Conservation (phyloP, 2,888 invertebrate species). For the Yponomeuta evonymella region DNA sequence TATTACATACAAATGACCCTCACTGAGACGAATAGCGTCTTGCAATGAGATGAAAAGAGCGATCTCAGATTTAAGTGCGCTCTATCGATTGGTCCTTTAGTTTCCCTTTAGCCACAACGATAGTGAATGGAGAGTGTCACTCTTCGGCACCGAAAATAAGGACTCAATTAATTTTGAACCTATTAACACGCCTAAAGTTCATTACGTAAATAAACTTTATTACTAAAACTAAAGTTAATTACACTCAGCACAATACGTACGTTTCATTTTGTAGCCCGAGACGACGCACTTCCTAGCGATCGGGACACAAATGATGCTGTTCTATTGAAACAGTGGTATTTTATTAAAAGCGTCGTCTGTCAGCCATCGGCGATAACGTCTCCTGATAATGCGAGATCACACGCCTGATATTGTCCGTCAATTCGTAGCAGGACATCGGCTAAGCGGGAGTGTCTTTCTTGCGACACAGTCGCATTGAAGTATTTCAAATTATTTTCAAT, state of each 20-base stretch:
- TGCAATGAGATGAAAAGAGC: no score
- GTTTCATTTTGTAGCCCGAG: constrained; percentile 52
- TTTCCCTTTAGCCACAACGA: no score
- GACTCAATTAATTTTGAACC: no score
- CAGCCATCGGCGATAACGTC: constrained; percentile 42
- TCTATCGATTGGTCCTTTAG: no score
- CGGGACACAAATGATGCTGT: constrained; percentile 38
- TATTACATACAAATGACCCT: no score
- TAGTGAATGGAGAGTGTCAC: no score
- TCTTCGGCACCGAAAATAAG: no score
- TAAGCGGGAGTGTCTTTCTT: constrained; percentile 24
- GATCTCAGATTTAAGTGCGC: no score
- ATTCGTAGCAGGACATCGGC: constrained; percentile 33
- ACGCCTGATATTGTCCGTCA: constrained; percentile 56
- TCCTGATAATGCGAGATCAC: constrained; percentile 36
- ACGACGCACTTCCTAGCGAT: constrained; percentile 14
- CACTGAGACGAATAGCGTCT: no score
- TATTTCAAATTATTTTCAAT: no score
- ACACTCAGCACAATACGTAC: constrained; percentile 40
- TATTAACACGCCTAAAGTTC: no score
- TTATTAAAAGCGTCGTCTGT: constrained; percentile 57
- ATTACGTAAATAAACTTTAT: no score
- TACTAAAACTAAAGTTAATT: not conserved
- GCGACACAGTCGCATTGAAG: constrained; percentile 17
- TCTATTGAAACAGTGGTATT: constrained; percentile 45